phyloP scores from a whole-genome alignment of 2,797 vertebrate genomes.

The Trichosurus vulpecula region DNA sequence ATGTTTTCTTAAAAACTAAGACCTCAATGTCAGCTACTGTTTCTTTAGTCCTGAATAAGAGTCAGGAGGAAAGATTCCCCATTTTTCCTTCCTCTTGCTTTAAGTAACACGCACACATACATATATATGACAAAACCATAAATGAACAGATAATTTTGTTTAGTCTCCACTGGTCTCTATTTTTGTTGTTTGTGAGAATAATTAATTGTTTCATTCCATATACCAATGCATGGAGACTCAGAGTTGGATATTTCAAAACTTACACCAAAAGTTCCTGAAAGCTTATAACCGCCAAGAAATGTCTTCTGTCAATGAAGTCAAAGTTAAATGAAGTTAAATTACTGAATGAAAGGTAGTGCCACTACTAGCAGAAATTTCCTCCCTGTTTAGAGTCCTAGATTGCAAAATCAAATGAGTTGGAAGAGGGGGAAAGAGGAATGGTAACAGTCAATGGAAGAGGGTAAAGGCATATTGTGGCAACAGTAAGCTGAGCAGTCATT shows the following conservation, averaged over 20 bases:
- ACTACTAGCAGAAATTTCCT: neutral
- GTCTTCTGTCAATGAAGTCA: neutral
- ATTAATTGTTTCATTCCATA: neutral
- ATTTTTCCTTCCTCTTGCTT: neutral
- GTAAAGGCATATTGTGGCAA: neutral
- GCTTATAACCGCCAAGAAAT: neutral
- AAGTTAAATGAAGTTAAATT: neutral
- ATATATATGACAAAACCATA: neutral
- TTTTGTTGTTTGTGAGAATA: neutral
- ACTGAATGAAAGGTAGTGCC: neutral
- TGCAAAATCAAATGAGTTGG: neutral
- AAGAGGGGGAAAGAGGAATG: neutral
- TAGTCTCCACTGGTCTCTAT: neutral
- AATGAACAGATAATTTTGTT: neutral
- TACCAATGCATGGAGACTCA: neutral
- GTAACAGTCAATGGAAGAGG: neutral
- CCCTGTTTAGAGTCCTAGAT: neutral
- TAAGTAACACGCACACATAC: neutral
- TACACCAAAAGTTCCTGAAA: neutral
- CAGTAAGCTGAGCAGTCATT: neutral
- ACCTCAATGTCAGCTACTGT: neutral
- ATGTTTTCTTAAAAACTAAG: constrained; percentile 27
- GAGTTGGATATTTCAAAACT: neutral
- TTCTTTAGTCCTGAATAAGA: neutral
- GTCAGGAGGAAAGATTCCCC: neutral